Conservation (phyloP, 2,797 vertebrate genomes). For the Chaetophractus vellerosus region DNA sequence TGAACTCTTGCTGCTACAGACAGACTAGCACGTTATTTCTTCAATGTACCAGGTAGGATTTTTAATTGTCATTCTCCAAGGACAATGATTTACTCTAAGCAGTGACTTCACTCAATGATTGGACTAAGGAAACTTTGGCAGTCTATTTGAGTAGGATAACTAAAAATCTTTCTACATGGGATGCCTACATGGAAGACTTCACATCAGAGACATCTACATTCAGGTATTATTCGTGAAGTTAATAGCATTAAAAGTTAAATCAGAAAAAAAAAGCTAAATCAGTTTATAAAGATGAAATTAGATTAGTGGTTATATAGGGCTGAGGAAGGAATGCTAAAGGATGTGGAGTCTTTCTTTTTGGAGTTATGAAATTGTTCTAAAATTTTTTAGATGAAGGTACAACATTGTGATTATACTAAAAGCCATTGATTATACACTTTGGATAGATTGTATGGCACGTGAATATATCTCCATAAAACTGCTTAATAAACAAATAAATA, state of each 20-base stretch:
- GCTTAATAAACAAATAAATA: too few species aligned
- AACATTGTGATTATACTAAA: too few species aligned
- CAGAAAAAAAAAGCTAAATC: not conserved
- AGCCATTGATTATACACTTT: too few species aligned
- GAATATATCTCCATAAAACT: too few species aligned
- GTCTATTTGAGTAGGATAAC: not conserved
- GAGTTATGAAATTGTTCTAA: too few species aligned
- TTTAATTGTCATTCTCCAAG: not conserved
- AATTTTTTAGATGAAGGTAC: too few species aligned
- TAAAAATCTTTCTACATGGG: not conserved
- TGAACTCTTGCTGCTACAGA: not conserved
- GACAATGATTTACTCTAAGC: not conserved
- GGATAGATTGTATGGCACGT: too few species aligned
- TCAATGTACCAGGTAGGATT: not conserved
- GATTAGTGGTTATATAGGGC: too few species aligned
- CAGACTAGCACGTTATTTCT: not conserved
- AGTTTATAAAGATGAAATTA: too few species aligned
- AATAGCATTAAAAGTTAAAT: constrained; percentile 36
- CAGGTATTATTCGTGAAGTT: not conserved
- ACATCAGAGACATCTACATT: constrained; percentile 4
- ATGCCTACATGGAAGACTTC: not conserved
- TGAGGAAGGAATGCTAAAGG: too few species aligned
- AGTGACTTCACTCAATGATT: not conserved
- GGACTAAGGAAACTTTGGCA: not conserved
- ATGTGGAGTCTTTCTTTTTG: too few species aligned